Evolutionary conservation across 30 jellyfish, hydroid and myxozoan genomes (phyloP).

Genomic region (Aurelia sp.): DNA sequence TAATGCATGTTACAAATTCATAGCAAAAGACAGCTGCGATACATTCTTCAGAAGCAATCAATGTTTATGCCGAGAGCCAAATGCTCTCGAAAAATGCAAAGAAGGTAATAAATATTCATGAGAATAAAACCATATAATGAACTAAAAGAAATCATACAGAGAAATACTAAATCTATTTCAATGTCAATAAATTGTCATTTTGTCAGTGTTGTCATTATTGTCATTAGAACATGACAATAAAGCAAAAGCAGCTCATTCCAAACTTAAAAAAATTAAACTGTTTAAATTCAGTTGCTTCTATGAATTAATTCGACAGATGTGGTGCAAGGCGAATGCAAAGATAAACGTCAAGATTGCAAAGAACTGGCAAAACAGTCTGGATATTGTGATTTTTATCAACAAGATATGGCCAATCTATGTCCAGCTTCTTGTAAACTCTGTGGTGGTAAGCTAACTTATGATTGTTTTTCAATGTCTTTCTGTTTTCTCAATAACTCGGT

Average conservation of each 20-base stretch:
- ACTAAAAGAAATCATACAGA: too few relatives aligned
- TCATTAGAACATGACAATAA: too few relatives aligned
- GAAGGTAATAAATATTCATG: constrained; percentile 34
- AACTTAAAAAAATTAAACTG: too few relatives aligned
- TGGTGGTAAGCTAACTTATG: constrained; percentile 66
- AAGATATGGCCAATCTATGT: constrained; percentile 71
- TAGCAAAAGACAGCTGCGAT: constrained; percentile 39
- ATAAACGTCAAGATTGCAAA: constrained; percentile 71
- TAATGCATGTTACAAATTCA: constrained; percentile 74
- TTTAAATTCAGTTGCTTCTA: not conserved
- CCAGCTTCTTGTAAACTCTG: constrained; percentile 82
- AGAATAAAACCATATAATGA: too few relatives aligned
- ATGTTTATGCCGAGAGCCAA: constrained; percentile 66
- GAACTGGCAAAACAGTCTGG: constrained; percentile 75
- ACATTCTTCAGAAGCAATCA: constrained; percentile 15
- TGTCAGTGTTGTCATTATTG: too few relatives aligned
- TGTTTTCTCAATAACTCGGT: too few relatives aligned
- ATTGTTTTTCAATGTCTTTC: too few relatives aligned
- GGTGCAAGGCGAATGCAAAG: constrained; percentile 72
- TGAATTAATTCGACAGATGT: constrained; percentile 22
- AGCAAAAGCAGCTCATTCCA: too few relatives aligned
- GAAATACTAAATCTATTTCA: too few relatives aligned
- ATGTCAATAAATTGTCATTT: too few relatives aligned
- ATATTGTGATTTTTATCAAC: constrained; percentile 68
- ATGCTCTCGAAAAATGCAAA: constrained; percentile 46